Evolutionary conservation across 2,888 invertebrate species (phyloP).

Genomic region (Caenorhabditis sp.): DNA sequence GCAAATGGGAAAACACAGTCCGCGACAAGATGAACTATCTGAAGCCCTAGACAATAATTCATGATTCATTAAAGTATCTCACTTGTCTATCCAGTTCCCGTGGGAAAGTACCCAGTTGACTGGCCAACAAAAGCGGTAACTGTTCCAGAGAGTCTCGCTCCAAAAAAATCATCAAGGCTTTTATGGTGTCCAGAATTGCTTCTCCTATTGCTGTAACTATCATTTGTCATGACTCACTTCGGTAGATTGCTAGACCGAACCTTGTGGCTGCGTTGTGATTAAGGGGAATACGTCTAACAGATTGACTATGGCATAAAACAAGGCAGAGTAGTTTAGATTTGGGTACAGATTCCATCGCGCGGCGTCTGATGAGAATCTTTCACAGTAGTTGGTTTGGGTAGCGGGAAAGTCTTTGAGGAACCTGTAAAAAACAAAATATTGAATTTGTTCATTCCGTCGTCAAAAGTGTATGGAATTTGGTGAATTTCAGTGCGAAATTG

Average conservation of each 20-base stretch:
- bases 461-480: no score
- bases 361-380: slow-evolving; percentile 85
- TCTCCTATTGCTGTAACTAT: slow-evolving; percentile 97
- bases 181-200: slow-evolving; percentile 93
- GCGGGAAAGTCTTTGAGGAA: slow-evolving; percentile 93
- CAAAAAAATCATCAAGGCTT: slow-evolving; percentile 95
- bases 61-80: not conserved
- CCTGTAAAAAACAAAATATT: no score
- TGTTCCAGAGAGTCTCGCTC: slow-evolving; percentile 97
- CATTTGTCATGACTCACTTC: no score
- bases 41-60: no score
- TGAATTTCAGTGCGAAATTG: no score
- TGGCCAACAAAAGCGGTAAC: slow-evolving; percentile 94
- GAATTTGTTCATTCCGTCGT: no score
- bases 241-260: no score
- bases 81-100: slow-evolving; percentile 91
- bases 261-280: slow-evolving; percentile 89
- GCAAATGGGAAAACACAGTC: slow-evolving; percentile 97
- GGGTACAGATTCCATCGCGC: slow-evolving; percentile 93
- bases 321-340: slow-evolving; percentile 95
- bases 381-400: slow-evolving; percentile 75
- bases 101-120: slow-evolving; percentile 94
- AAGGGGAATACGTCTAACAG: slow-evolving; percentile 95
- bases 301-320: slow-evolving; percentile 93
- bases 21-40: slow-evolving; percentile 92